Conservation (phyloP, 2,888 invertebrate genomes). For the Drosophila phalerata region DNA sequence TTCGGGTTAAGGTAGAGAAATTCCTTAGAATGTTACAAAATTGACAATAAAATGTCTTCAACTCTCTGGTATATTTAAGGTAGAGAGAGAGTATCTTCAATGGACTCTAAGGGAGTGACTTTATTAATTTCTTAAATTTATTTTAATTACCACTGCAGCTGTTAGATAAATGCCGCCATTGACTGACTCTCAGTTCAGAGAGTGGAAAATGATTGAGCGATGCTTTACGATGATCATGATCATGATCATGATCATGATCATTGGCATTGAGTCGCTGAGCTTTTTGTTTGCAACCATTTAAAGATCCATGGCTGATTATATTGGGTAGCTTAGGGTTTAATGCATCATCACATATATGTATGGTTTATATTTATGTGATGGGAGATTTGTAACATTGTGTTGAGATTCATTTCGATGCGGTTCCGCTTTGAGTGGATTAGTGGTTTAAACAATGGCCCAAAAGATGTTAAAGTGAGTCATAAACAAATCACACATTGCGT, state of each 20-base stretch:
- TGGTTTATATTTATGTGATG: conserved; percentile 33
- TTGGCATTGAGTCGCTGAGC: conserved; percentile 49
- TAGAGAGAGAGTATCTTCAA: conserved; percentile 2
- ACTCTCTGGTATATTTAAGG: background rate
- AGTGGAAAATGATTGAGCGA: conserved; percentile 60
- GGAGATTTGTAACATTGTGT: conserved; percentile 48
- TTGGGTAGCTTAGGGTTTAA: conserved; percentile 35
- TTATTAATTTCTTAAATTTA: conserved; percentile 83
- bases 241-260: conserved; percentile 36
- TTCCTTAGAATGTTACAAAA: background rate
- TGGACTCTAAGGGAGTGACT: conserved; percentile 70
- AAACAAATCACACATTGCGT: conserved; percentile 48
- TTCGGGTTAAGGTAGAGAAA: no score
- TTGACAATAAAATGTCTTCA: background rate
- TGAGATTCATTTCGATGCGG: conserved; percentile 46
- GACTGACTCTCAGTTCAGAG: background rate
- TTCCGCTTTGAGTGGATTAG: conserved; percentile 60
- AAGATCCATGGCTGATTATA: conserved; percentile 57
- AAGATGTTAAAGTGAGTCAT: conserved; percentile 43
- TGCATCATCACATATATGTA: conserved; percentile 31
- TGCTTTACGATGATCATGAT: conserved; percentile 63
- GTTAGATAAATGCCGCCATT: conserved; percentile 72
- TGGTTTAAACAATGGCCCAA: conserved; percentile 7
- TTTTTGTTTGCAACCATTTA: conserved; percentile 52
- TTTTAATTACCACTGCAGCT: conserved; percentile 75